Evolutionary conservation across 2,797 vertebrate species (phyloP), one percentile per base, ranked within the genome.

Genomic region (Crenuchus spilurus): DNA sequence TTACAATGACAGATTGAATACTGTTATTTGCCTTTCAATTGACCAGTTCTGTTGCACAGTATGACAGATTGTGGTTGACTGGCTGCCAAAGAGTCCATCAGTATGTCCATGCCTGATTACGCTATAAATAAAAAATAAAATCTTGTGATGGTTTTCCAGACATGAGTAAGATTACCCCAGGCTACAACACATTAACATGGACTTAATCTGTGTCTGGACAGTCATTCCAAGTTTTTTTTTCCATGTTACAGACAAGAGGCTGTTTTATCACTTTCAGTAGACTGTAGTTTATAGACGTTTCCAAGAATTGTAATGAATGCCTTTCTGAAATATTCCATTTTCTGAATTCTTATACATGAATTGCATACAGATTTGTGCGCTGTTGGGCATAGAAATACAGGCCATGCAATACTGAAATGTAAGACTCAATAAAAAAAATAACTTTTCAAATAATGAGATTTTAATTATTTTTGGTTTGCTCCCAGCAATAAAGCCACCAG

Each of bases 401-500:
- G 66, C 28, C 37, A 70, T 64, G 74, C 49, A 73, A 54, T 72
- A 68, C 58, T 42, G 57, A 41, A 20, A 46, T 71, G 46, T 57
- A 55, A 24, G 60, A 68, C 52, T 67, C 69, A 72, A 72, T 72
- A 57, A 74, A 33, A 72, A n/a, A 5, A 65, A 48, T 39, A 42
- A 48, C 41, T 28, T 41, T 33, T 1, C n/a, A 4, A 28, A 58
- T 22, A 22, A 10, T n/a, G 13, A 46, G 51, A 28, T 5, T 24
- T n/a, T n/a, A n/a, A 0, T 76, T 76, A 35, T 70, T 41, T 71
- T 6, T n/a, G n/a, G n/a, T n/a, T n/a, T n/a, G n/a, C n/a, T n/a
- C n/a, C n/a, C n/a, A 68, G 8, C 3, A 35, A 35, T 35, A 35
- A 35, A 3, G 33, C 8, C 33, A 3, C 8, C 3, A 3, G 33